Percentiles rank a stretch among this genome's conserved stretches.
Conservation (phyloP, 2,888 invertebrate species). For the Erpobdella octoculata region DNA sequence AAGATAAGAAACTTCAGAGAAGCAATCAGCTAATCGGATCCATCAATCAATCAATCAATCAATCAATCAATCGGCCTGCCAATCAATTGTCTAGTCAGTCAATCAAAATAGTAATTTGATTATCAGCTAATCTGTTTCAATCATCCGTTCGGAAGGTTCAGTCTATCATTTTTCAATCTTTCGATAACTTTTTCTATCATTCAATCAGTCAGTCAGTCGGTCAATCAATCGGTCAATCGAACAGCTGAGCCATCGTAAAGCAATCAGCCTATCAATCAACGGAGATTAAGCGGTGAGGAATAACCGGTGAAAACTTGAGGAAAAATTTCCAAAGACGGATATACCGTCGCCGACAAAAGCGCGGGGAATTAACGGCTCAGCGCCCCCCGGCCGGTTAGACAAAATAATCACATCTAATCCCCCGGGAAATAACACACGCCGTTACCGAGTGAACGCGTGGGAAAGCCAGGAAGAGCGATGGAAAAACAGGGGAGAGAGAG, state of each 20-base stretch:
- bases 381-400: neutral
- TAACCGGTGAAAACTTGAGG: neutral
- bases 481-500: neutral
- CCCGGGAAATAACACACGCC: neutral
- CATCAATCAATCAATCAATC: too few relatives aligned
- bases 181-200: too few relatives aligned
- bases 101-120: too few relatives aligned
- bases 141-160: too few relatives aligned
- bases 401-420: neutral
- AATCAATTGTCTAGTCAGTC: too few relatives aligned
- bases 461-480: neutral
- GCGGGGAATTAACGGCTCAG: constrained; percentile 7
- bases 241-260: neutral
- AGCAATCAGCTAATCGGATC: too few relatives aligned
- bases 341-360: neutral
- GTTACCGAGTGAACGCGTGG: neutral
- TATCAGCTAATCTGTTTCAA: too few relatives aligned
- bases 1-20: too few relatives aligned
- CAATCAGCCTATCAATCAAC: neutral
- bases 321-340: neutral
- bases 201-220: neutral
- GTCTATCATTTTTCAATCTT: too few relatives aligned
- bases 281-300: neutral
- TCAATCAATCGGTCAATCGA: neutral
- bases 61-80: too few relatives aligned